Evolutionary conservation across 2,797 vertebrate species (phyloP).

Genomic region (Clarias fuscus): DNA sequence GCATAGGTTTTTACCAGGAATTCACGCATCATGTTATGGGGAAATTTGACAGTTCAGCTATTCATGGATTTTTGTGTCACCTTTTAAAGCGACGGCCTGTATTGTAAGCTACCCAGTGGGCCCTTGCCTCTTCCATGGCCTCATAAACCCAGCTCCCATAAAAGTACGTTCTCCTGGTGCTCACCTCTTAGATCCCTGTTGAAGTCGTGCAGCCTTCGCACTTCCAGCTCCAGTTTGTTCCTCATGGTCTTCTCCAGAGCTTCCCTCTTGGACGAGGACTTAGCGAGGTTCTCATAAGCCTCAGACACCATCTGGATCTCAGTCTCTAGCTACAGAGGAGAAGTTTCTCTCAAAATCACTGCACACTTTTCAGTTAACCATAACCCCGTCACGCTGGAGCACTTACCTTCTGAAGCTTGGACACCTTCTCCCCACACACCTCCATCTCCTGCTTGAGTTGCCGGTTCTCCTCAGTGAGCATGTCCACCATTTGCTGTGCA

Average conservation of each 20-base stretch:
- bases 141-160: not conserved
- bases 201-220: slow-evolving; percentile 95
- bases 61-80: not conserved
- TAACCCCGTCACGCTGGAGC: not conserved
- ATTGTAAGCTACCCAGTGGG: not conserved
- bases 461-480: slow-evolving; percentile 90
- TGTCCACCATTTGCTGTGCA: slow-evolving; percentile 93
- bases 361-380: not conserved
- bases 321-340: slow-evolving; percentile 83
- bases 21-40: not conserved
- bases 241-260: slow-evolving; percentile 97
- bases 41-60: not conserved
- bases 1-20: not conserved
- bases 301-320: slow-evolving; percentile 97
- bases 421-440: slow-evolving; percentile 89
- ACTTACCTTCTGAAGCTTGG: slow-evolving; percentile 90
- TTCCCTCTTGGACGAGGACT: slow-evolving; percentile 94
- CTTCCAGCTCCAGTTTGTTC: slow-evolving; percentile 95
- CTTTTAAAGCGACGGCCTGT: not conserved
- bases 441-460: slow-evolving; percentile 91
- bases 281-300: slow-evolving; percentile 95
- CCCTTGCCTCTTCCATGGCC: not conserved
- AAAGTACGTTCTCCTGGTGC: not conserved
- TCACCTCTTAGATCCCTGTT: slow-evolving; percentile 97
- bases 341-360: not conserved